These are phyloP conservation scores for Ctenodactylus gundi DNA, from an alignment of 2,113 vertebrate genomes.

Conservation along the genomic window DNA sequence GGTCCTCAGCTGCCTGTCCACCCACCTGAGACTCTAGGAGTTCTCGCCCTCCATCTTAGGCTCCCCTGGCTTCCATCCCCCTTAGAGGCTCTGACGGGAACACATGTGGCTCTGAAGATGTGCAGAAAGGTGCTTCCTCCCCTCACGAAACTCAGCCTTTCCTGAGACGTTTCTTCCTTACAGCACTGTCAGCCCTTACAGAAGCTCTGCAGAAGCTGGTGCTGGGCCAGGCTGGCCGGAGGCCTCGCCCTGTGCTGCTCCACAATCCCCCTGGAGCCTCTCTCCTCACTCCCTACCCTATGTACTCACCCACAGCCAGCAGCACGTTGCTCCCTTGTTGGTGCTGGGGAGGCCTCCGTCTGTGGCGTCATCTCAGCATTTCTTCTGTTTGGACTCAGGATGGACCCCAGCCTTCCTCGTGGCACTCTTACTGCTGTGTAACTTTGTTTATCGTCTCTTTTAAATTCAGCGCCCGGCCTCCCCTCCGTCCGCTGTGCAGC, in stretches of 20 bases:
- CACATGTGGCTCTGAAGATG: background rate
- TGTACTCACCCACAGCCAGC: background rate
- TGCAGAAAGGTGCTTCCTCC: background rate
- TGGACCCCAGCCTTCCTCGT: slow-evolving; percentile 12
- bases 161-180: background rate
- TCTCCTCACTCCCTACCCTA: background rate
- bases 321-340: rapidly evolving
- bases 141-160: background rate
- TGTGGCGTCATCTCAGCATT: background rate
- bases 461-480: slow-evolving; percentile 92
- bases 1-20: rapidly evolving
- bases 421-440: slow-evolving; percentile 13
- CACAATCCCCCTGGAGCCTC: background rate
- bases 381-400: slow-evolving; percentile 44
- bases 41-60: background rate
- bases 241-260: no score
- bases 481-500: slow-evolving; percentile 93
- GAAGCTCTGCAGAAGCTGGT: background rate
- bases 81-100: background rate
- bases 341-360: rapidly evolving
- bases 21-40: background rate
- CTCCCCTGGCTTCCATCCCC: background rate
- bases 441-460: slow-evolving; percentile 83
- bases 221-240: no score
- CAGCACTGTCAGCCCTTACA: no score